phyloP scores from a whole-genome alignment of 2,797 vertebrate species.

The Anguilla megastoma region DNA sequence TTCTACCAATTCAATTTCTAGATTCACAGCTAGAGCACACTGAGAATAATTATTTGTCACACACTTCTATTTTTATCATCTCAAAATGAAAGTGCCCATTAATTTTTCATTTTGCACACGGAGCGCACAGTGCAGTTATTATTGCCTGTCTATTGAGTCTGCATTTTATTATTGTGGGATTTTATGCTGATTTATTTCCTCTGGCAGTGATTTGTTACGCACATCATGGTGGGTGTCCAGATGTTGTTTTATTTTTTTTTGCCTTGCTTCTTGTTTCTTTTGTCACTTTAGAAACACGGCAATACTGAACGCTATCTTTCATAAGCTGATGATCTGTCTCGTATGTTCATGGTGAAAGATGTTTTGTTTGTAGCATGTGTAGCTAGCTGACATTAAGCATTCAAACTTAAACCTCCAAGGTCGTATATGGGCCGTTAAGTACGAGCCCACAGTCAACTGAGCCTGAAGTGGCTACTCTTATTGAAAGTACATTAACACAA shows the following conservation, averaged over 20 bases:
- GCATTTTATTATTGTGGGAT: neutral
- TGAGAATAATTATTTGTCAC: neutral
- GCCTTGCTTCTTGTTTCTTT: neutral
- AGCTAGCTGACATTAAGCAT: neutral
- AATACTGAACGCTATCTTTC: neutral
- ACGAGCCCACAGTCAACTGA: constrained; percentile 2
- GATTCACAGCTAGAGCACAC: neutral
- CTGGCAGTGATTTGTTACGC: neutral
- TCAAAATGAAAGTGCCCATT: neutral
- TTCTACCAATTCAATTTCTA: constrained; percentile 38
- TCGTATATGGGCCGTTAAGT: neutral
- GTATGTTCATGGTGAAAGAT: neutral
- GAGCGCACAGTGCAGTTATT: neutral
- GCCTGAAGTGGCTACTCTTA: neutral
- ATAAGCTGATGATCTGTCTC: neutral
- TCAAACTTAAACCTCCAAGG: neutral
- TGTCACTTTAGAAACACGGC: neutral
- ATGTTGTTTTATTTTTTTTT: neutral
- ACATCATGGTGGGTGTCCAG: neutral
- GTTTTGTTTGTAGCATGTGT: neutral
- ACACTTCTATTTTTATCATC: neutral
- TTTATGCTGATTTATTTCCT: neutral
- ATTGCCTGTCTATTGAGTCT: neutral
- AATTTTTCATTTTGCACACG: neutral
- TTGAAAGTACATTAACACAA: neutral